A percentile compares a stretch with the other conserved stretches of the same genome.
These are phyloP conservation scores for Epirrhoe alternata DNA, from an alignment of 2,888 invertebrate genomes.

Conservation along the genomic window DNA sequence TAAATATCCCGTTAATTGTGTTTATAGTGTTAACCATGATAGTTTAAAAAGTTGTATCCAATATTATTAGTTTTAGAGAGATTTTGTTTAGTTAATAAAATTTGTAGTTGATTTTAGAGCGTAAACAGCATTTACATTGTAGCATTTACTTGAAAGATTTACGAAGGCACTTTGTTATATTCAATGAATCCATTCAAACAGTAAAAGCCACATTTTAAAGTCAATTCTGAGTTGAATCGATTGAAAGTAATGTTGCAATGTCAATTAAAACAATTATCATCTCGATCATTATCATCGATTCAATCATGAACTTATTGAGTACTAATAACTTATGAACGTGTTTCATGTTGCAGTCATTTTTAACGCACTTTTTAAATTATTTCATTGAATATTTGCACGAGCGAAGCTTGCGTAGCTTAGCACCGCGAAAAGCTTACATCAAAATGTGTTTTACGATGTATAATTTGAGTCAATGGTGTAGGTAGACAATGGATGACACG, in stretches of 20 bases:
- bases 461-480: no score
- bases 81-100: not conserved
- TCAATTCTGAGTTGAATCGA: not conserved
- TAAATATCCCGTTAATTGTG: no score
- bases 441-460: not conserved
- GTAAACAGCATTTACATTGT: slow-evolving; percentile 7
- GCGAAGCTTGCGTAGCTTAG: not conserved
- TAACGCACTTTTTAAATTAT: not conserved
- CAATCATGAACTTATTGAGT: not conserved
- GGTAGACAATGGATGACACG: not conserved
- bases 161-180: slow-evolving; percentile 10
- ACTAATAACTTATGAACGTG: not conserved
- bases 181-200: slow-evolving; percentile 3
- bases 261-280: not conserved
- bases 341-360: not conserved
- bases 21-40: no score
- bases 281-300: not conserved
- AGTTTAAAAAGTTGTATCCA: no score
- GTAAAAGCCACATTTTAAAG: not conserved
- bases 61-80: slow-evolving; percentile 6
- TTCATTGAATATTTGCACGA: slow-evolving; percentile 3
- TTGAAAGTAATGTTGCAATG: not conserved
- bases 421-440: not conserved
- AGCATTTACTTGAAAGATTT: not conserved
- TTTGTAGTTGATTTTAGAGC: slow-evolving; percentile 11